A percentile compares a stretch with the other conserved stretches of the same genome.
Conservation (phyloP, 2,888 invertebrate genomes). For the Endotricha flammealis region DNA sequence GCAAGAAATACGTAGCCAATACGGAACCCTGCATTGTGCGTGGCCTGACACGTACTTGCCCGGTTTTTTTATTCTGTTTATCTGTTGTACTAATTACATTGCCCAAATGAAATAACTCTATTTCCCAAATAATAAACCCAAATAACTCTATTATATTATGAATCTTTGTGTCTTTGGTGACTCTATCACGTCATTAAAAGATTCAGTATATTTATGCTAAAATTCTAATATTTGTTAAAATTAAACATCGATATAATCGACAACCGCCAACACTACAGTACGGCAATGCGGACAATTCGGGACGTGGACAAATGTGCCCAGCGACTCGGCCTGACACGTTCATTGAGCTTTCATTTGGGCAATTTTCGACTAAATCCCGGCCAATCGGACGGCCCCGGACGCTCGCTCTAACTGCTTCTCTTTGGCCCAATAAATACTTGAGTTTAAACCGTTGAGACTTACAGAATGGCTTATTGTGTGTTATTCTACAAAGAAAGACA, state of each 20-base stretch:
- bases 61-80: no score
- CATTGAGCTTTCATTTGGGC: constrained; percentile 77
- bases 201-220: no score
- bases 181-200: no score
- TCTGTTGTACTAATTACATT: no score
- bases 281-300: constrained; percentile 73
- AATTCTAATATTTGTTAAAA: no score
- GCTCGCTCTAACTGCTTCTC: constrained; percentile 44
- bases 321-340: constrained; percentile 71
- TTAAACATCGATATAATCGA: constrained; percentile 23
- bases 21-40: no score
- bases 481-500: not conserved
- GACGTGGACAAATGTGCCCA: constrained; percentile 72
- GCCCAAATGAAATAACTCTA: no score
- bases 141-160: no score
- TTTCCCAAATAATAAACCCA: no score
- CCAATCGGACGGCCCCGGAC: constrained; percentile 50
- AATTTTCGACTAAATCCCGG: constrained; percentile 72
- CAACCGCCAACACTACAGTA: constrained; percentile 44
- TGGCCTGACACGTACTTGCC: no score
- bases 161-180: no score
- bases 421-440: constrained; percentile 51
- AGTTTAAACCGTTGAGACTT: constrained; percentile 22
- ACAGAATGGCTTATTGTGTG: constrained; percentile 5
- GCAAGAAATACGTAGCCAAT: no score